These are phyloP conservation scores for Siniperca chuatsi DNA, from an alignment of 2,113 vertebrate species.

Conservation along the genomic window DNA sequence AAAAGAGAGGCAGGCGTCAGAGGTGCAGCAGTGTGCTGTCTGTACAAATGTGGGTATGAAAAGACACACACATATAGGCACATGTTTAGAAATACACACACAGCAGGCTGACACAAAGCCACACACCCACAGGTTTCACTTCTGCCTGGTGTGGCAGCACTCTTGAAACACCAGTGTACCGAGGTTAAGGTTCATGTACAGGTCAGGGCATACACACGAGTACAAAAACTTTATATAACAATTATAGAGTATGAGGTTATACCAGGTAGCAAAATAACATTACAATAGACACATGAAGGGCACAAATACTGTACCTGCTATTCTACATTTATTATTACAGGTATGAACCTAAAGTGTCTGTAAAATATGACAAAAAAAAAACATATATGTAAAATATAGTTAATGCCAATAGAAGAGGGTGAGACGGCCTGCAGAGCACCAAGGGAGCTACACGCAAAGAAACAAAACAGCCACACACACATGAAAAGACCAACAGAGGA, in stretches of 20 bases:
- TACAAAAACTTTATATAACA: background rate
- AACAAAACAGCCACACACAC: conserved; percentile 8
- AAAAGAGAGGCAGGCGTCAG: conserved; percentile 71
- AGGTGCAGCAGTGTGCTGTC: conserved; percentile 70
- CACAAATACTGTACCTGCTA: background rate
- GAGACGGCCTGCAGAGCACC: conserved; percentile 43
- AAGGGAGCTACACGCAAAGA: background rate
- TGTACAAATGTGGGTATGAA: conserved; percentile 72
- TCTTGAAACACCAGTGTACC: conserved; percentile 77
- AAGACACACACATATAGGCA: conserved; percentile 55
- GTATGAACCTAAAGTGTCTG: background rate
- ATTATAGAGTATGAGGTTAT: background rate
- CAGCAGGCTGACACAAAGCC: conserved; percentile 76
- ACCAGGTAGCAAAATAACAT: background rate
- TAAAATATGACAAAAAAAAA: background rate
- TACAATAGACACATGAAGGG: background rate
- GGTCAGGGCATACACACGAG: conserved; percentile 69
- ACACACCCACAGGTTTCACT: conserved; percentile 86
- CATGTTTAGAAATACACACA: conserved; percentile 73
- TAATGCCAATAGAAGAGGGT: conserved; percentile 1
- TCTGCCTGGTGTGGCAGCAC: conserved; percentile 84
- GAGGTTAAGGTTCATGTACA: conserved; percentile 80
- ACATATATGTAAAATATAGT: too few species aligned
- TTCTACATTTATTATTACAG: background rate
- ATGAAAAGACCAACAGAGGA: conserved; percentile 8